Conservation (phyloP, 2,113 vertebrate genomes). For the Hoplias malabaricus region DNA sequence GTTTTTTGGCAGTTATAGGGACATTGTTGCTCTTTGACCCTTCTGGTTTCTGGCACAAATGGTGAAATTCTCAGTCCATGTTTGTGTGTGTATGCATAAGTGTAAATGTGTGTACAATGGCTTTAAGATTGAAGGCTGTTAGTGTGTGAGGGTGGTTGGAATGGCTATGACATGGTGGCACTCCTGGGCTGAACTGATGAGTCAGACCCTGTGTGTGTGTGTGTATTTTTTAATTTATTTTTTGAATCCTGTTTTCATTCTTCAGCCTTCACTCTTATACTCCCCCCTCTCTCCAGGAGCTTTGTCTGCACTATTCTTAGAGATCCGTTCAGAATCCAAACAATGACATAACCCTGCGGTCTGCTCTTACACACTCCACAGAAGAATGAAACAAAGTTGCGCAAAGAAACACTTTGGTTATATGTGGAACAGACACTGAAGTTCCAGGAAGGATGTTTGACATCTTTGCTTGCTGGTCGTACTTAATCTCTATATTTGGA, state of each 20-base stretch:
- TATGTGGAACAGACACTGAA: neutral
- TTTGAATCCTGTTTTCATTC: neutral
- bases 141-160: neutral
- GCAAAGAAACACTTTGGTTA: neutral
- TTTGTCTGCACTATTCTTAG: constrained; percentile 24
- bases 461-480: neutral
- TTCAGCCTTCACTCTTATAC: neutral
- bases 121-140: neutral
- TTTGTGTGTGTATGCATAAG: neutral
- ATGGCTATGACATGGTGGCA: neutral
- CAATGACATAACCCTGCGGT: neutral
- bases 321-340: neutral
- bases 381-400: neutral
- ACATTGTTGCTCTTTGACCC: too few relatives aligned
- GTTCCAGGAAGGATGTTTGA: neutral
- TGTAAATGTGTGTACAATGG: neutral
- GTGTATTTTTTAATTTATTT: neutral
- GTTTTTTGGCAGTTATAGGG: too few relatives aligned
- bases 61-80: too few relatives aligned
- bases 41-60: too few relatives aligned
- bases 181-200: neutral
- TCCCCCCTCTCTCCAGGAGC: neutral
- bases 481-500: neutral
- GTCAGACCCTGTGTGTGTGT: constrained; percentile 16
- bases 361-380: neutral